phyloP scores from a whole-genome alignment of 2,888 invertebrate species.

The Heliconius sara region DNA sequence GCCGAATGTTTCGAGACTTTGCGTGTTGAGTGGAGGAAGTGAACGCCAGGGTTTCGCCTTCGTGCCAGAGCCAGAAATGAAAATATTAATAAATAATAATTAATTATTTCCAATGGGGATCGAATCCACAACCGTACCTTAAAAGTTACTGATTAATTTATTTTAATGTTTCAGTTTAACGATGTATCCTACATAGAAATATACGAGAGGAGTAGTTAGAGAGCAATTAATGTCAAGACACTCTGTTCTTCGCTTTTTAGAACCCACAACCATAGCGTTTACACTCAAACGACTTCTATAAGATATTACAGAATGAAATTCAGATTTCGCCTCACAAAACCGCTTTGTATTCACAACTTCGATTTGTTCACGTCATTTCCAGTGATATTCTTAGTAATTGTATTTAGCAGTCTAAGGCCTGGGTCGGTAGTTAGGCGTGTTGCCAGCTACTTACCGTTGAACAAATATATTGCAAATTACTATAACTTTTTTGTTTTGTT shows the following conservation, averaged over 20 bases:
- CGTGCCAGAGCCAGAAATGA: no score
- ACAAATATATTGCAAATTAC: background rate
- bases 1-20: no score
- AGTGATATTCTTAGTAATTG: conserved; percentile 1
- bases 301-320: background rate
- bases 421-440: conserved; percentile 5
- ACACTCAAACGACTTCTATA: background rate
- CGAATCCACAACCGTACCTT: background rate
- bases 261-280: background rate
- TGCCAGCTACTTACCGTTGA: conserved; percentile 6
- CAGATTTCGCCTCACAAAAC: background rate
- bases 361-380: conserved; percentile 1
- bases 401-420: background rate
- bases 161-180: background rate
- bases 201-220: background rate
- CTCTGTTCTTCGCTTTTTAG: background rate
- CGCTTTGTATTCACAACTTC: background rate
- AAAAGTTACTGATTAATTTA: background rate
- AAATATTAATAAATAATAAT: no score
- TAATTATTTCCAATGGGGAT: no score
- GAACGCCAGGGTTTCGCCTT: no score
- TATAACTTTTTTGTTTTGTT: background rate
- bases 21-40: no score
- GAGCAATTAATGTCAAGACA: background rate
- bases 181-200: background rate